These are phyloP conservation scores for Mormyrus iriodes DNA, from an alignment of 2,113 vertebrate genomes.

Conservation along the genomic window DNA sequence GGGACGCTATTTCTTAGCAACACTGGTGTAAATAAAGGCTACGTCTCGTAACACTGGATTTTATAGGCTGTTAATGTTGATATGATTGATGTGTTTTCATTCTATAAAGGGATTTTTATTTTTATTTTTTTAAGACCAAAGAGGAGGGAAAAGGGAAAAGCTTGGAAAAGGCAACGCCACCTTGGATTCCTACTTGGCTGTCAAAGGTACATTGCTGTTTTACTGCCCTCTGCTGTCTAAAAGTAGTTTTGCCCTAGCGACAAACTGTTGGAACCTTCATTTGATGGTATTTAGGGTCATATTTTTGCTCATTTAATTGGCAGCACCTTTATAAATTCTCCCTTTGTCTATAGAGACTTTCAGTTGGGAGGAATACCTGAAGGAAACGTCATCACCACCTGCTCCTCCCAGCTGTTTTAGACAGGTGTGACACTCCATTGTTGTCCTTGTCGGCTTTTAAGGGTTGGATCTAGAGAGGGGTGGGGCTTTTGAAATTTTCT, in stretches of 20 bases:
- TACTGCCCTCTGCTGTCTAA: conserved; percentile 14
- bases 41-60: background rate
- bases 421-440: conserved; percentile 64
- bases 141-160: conserved; percentile 76
- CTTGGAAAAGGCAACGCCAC: conserved; percentile 61
- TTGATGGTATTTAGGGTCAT: background rate
- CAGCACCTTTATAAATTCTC: conserved; percentile 10
- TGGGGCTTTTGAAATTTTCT: background rate
- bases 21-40: background rate
- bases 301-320: background rate
- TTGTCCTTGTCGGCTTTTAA: background rate
- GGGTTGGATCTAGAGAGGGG: background rate
- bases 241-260: background rate
- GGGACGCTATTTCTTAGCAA: background rate
- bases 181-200: conserved; percentile 47
- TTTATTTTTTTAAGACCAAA: conserved; percentile 64
- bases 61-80: background rate
- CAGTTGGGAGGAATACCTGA: conserved; percentile 86
- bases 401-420: conserved; percentile 80
- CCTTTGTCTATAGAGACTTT: conserved; percentile 67
- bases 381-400: conserved; percentile 75
- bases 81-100: background rate
- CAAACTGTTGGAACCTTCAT: background rate
- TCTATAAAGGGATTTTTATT: conserved; percentile 11
- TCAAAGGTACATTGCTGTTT: conserved; percentile 46